A percentile compares a stretch with the other conserved stretches of the same genome.
Evolutionary conservation across 2,888 invertebrate genomes (phyloP).

Genomic region (Meandrusa payeni): DNA sequence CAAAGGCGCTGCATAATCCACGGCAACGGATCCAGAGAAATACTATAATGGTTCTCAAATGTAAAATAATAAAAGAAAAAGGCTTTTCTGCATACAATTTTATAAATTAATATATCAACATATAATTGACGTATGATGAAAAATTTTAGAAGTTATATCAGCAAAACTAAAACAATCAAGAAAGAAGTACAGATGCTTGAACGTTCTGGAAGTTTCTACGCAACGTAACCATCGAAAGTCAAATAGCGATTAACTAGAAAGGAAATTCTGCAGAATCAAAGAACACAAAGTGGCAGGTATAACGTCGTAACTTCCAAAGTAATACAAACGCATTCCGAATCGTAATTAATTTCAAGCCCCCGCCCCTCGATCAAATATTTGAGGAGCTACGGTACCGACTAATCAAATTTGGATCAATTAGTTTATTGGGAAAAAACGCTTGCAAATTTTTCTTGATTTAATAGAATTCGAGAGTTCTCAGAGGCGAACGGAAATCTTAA

Average conservation of each 20-base stretch:
- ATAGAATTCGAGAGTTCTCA: background rate
- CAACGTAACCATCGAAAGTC: background rate
- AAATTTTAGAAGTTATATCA: no score
- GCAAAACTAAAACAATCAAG: background rate
- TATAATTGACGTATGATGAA: no score
- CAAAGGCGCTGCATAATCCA: no score
- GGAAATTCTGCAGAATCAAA: conserved; percentile 9
- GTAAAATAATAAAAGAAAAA: background rate
- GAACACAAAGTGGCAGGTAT: conserved; percentile 8
- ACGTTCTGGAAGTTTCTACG: background rate
- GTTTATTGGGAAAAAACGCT: conserved; percentile 29
- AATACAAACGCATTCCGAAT: conserved; percentile 33
- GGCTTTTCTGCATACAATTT: no score
- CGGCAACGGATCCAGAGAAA: no score
- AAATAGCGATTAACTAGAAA: conserved; percentile 13
- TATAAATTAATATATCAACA: no score
- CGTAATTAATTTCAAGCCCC: conserved; percentile 34
- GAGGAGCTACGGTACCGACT: conserved; percentile 30
- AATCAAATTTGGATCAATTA: conserved; percentile 36
- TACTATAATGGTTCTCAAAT: no score
- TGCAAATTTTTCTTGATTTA: conserved; percentile 24
- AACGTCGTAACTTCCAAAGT: conserved; percentile 22
- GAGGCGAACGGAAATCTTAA: background rate
- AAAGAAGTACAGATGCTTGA: conserved; percentile 2
- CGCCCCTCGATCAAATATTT: conserved; percentile 29